Conservation (phyloP, 2,888 invertebrate species). For the Cerceris rybyensis region DNA sequence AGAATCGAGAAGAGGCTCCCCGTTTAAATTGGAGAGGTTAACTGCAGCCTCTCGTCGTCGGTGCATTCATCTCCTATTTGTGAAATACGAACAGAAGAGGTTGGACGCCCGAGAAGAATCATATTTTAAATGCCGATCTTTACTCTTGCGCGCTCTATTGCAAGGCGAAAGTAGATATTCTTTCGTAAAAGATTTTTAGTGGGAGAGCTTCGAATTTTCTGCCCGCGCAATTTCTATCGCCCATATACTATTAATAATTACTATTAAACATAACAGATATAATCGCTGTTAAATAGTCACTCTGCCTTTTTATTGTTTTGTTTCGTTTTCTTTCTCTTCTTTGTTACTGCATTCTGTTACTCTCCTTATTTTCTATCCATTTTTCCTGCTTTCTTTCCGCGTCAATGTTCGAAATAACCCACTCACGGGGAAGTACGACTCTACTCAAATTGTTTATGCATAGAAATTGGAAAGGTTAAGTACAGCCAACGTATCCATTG, state of each 20-base stretch:
- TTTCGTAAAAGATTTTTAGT: not conserved
- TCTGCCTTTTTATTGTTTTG: not conserved
- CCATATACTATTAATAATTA: not conserved
- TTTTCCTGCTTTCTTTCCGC: not conserved
- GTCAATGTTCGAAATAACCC: not conserved
- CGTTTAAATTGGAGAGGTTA: constrained; percentile 49
- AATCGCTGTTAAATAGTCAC: too few relatives aligned
- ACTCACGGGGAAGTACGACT: not conserved
- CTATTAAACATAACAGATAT: too few relatives aligned
- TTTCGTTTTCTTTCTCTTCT: not conserved
- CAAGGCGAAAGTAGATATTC: not conserved
- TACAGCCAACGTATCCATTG: constrained; percentile 12
- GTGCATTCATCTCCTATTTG: constrained; percentile 28
- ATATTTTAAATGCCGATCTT: constrained; percentile 24
- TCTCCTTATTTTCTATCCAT: not conserved
- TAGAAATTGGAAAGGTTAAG: constrained; percentile 15
- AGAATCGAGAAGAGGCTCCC: constrained; percentile 39
- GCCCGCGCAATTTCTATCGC: not conserved
- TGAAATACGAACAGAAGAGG: constrained; percentile 32
- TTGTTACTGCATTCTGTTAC: not conserved
- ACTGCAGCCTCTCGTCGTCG: constrained; percentile 39
- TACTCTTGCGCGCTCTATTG: constrained; percentile 27
- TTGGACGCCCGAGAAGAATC: not conserved
- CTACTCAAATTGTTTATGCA: not conserved
- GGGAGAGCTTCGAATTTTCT: not conserved